Evolutionary conservation across 2,888 invertebrate species (phyloP).

Genomic region (Terebella lapidaria): DNA sequence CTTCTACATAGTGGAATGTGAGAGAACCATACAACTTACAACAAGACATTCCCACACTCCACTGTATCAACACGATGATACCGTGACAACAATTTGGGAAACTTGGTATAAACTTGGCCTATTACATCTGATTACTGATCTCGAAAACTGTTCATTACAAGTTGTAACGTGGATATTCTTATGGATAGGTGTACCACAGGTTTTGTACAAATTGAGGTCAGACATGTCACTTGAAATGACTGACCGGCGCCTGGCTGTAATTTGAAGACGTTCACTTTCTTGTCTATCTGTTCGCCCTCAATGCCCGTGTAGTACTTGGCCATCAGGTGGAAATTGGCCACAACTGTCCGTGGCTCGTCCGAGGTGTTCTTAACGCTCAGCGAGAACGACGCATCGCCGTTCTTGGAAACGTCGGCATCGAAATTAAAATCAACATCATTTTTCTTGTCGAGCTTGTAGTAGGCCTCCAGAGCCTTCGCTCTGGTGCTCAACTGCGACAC

Average conservation of each 20-base stretch:
- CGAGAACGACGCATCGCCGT: constrained; percentile 4
- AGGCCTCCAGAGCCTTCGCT: not conserved
- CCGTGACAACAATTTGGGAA: no score
- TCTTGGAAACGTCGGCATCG: constrained; percentile 29
- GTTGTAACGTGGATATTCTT: no score
- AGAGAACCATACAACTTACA: no score
- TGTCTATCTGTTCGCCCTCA: constrained; percentile 7
- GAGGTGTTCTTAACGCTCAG: constrained; percentile 4
- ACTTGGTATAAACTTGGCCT: no score
- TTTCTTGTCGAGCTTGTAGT: not conserved
- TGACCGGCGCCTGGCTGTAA: constrained; percentile 15
- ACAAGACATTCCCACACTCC: no score
- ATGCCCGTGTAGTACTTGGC: constrained; percentile 20
- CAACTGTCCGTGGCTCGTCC: constrained; percentile 6
- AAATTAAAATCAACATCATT: constrained; percentile 34
- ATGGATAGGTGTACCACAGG: no score
- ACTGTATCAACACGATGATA: no score
- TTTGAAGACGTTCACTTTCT: constrained; percentile 11
- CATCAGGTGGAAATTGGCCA: constrained; percentile 11
- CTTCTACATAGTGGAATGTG: no score
- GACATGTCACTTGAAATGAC: no score
- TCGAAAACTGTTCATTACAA: no score
- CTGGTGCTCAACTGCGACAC: constrained; percentile 1
- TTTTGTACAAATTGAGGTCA: no score
- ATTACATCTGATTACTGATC: no score